Base-by-base conservation (phyloP, 2,888 invertebrate genomes). In the Pristionchus mayeri region DNA sequence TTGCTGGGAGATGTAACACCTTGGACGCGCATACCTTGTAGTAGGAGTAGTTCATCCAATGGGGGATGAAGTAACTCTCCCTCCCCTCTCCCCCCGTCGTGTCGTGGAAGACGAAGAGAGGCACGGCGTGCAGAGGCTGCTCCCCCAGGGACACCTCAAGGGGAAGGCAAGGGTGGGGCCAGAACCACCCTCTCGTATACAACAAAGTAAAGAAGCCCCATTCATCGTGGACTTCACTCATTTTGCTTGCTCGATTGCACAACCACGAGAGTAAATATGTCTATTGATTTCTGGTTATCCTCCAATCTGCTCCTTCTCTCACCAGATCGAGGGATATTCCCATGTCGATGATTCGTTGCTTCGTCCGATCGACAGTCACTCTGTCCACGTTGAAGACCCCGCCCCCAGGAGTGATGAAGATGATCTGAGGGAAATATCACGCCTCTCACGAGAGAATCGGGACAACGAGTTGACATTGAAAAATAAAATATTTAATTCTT, bases 321-420 rank as follows among this genome's bases (percentile, higher is more conserved):
- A 90, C 98, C 88, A 99, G 95, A 88, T 93, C 93, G 34, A 93
- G 85, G 2, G 92, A 92, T 89, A 89, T 93, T 91, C 99, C 99
- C 93, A 98, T 98, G 93, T 99, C 99, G 88, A 99, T 98, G 89
- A 98, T 97, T 87, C 98, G 95, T 93, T 99, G 98, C 94, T 99
- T 99, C 0, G 99, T 99, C 37, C 99, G 97, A 93, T 98, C 98
- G 0, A 98, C 98, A 37, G 99, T 94, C 93, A 98, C 97, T 86
- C 98, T 95, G 93, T 99, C 98, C 1, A 99, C 99, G 94, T 98
- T 98, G 94, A 98, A 99, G 0, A 99, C 98, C 0, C 99, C 99
- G 9, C 98, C 97, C 0, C 98, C 98, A 0, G 99, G 98, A 1
- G 98, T 98, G 85, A 99, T 96, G 0, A 99, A 98, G 13, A 99